Evolutionary conservation across 64 coral and sea anemone species (phyloP).

Genomic region (Porites australiensis): DNA sequence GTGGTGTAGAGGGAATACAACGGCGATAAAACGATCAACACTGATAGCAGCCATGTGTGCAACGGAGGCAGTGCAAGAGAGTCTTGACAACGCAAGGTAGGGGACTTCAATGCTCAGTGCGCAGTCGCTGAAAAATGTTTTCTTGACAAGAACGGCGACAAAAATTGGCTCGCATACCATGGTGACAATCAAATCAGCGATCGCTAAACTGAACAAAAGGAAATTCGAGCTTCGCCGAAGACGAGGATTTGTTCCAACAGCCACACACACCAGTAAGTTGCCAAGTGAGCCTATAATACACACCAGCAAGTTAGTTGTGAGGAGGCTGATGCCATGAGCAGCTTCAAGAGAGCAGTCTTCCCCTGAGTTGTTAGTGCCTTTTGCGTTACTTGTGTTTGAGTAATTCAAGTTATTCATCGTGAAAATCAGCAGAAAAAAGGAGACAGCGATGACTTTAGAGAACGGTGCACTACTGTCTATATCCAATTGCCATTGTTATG

Average conservation of each 20-base stretch:
- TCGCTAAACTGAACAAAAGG: slow-evolving; percentile 3
- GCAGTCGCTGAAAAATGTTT: neutral
- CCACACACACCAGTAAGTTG: slow-evolving; percentile 5
- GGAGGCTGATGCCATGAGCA: neutral
- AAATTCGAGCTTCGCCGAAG: neutral
- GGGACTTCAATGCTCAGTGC: neutral
- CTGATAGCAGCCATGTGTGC: slow-evolving; percentile 11
- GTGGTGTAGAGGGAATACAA: slow-evolving; percentile 5
- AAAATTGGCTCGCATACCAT: slow-evolving; percentile 2
- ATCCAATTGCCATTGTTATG: no score
- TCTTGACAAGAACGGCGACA: neutral
- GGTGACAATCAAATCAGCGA: slow-evolving; percentile 22
- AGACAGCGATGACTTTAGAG: no score
- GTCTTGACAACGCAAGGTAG: no score
- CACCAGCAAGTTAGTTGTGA: neutral
- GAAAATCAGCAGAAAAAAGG: no score
- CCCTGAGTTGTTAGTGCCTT: neutral
- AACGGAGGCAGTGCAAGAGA: neutral
- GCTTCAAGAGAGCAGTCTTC: neutral
- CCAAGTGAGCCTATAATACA: neutral
- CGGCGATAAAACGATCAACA: slow-evolving; percentile 2
- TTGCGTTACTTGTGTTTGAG: no score
- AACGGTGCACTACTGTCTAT: no score
- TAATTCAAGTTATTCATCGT: no score
- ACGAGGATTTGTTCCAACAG: neutral